A percentile compares a stretch with the other conserved stretches of the same genome.
phyloP scores from a whole-genome alignment of 2,113 vertebrate species.

The Empidonax alnorum region DNA sequence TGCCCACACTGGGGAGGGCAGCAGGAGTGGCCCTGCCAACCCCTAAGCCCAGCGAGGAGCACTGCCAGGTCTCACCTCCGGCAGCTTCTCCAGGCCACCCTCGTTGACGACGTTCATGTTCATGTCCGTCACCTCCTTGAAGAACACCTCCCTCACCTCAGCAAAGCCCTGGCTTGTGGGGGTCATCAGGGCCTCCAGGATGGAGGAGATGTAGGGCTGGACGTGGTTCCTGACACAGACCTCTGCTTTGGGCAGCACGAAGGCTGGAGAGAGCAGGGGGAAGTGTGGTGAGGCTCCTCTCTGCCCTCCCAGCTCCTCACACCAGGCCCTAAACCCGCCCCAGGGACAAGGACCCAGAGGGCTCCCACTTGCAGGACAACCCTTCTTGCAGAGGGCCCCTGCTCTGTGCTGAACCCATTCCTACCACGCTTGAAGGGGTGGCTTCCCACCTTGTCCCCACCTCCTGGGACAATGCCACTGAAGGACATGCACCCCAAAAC shows the following conservation, averaged over 20 bases:
- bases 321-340: not conserved
- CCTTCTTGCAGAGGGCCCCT: not conserved
- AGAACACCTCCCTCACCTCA: conserved; percentile 91
- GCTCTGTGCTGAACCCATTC: rapidly evolving
- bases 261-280: conserved; percentile 62
- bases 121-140: conserved; percentile 92
- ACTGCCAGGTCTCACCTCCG: conserved; percentile 80
- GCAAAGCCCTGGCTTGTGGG: conserved; percentile 95
- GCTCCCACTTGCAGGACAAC: not conserved
- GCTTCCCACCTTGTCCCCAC: not conserved
- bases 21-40: not conserved
- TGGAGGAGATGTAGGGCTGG: conserved; percentile 93
- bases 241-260: conserved; percentile 90
- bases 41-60: not conserved
- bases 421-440: not conserved
- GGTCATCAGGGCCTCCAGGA: conserved; percentile 95
- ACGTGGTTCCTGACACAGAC: conserved; percentile 87
- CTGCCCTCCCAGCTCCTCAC: not conserved
- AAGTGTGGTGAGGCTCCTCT: not conserved
- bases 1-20: not conserved
- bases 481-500: not conserved
- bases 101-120: conserved; percentile 92
- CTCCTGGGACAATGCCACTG: not conserved
- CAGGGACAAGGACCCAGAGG: not conserved
- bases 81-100: conserved; percentile 85